phyloP scores from a whole-genome alignment of 1,140 invertebrate species.

The Drosophila novamexicana region DNA sequence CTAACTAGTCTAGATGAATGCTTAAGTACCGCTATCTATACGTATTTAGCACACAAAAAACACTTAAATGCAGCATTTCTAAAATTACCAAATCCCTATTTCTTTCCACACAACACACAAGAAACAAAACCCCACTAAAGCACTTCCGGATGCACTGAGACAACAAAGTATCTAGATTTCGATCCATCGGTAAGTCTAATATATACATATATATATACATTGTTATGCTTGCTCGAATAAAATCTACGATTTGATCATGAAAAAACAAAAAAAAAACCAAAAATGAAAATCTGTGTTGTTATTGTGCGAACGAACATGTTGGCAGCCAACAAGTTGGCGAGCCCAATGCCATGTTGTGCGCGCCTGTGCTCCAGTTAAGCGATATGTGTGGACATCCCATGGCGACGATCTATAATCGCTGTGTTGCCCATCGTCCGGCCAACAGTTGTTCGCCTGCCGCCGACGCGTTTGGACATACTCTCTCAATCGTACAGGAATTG shows the following conservation, averaged over 20 bases:
- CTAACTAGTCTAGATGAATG: constrained; percentile 33
- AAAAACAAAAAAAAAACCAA: no score
- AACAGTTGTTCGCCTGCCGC: constrained; percentile 51
- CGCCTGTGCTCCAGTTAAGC: constrained; percentile 27
- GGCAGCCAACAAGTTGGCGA: constrained; percentile 44
- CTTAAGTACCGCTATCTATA: constrained; percentile 52
- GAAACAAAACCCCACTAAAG: constrained; percentile 29
- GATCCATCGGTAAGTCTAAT: constrained; percentile 9
- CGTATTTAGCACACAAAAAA: constrained; percentile 8
- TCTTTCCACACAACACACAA: constrained; percentile 49
- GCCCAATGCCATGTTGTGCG: constrained; percentile 17
- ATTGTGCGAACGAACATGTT: constrained; percentile 58
- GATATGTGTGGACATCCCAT: not conserved
- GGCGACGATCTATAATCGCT: constrained; percentile 55
- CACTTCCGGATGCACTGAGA: constrained; percentile 11
- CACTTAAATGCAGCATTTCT: constrained; percentile 41
- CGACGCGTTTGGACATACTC: constrained; percentile 52
- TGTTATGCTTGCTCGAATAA: constrained; percentile 8
- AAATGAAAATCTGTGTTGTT: constrained; percentile 28
- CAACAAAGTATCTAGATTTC: not conserved
- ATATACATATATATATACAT: no score
- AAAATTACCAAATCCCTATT: constrained; percentile 41
- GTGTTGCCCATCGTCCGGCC: constrained; percentile 20
- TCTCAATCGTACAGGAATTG: constrained; percentile 15
- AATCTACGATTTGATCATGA: not conserved